Evolutionary conservation across 2,888 invertebrate species (phyloP), one percentile per base, ranked within the genome.

Genomic region (Gymnoscelis rufifasciata): DNA sequence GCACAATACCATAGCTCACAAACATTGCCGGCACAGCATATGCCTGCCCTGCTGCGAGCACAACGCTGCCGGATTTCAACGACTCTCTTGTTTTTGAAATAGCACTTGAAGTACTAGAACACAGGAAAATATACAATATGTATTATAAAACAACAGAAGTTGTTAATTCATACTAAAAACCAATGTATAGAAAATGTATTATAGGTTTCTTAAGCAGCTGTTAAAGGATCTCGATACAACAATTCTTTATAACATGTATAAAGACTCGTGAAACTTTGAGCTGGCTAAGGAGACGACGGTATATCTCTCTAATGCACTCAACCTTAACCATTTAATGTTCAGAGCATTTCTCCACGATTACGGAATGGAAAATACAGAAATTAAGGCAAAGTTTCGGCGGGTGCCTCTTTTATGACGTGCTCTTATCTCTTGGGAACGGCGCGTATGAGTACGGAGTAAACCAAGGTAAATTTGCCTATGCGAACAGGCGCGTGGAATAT

Each of bases 321-420:
- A 67, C 66, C 64, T 64, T 62, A 65, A 59, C 65, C 63, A 62
- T 63, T 64, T 62, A 64, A 68, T 68, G 62, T 66, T 69, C 65
- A 69, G 68, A 64, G 58, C 57, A 60, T 64, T 66, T 61, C 59
- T 61, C 52, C 63, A 62, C 68, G 70, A 77, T 74, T 74, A 71
- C 67, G 59, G 58, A 75, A 70, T 72, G 75, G 71, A 69, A 73
- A 74, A 75, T 74, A 73, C 69, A 71, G 73, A 75, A 78, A 82
- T 79, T 76, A 76, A 75, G 71, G 72, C 72, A 74, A 81, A 83
- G 76, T 84, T 83, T 79, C 62, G 76, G 77, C 67, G 72, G 71
- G 69, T 67, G 71, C 67, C 77, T 78, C 79, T 79, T 82, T 82
- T 83, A 83, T 82, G 83, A 80, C 73, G 76, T 79, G 80, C 80